Percentiles rank a stretch among this genome's conserved stretches.
Evolutionary conservation across 64 coral and sea anemone species (phyloP).

Genomic region (Actinia tenebrosa): DNA sequence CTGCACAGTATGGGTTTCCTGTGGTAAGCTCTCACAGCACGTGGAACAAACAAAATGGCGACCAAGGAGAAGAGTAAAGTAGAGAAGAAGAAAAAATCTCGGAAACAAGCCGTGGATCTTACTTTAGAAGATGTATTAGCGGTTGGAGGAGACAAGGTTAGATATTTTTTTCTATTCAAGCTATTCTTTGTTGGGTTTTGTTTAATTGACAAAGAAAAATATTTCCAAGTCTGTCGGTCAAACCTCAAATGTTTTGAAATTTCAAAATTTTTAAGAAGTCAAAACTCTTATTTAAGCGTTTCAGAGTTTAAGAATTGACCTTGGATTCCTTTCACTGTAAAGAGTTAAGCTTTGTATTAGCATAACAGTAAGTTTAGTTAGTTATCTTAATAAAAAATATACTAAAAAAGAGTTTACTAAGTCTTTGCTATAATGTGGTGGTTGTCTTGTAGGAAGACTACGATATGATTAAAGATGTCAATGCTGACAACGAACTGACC

Average conservation of each 20-base stretch:
- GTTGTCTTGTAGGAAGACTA: constrained; percentile 57
- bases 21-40: constrained; percentile 18
- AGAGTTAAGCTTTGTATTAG: no score
- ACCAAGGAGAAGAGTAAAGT: constrained; percentile 43
- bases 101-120: constrained; percentile 37
- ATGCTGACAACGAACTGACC: constrained; percentile 36
- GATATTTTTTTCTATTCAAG: background rate
- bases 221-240: background rate
- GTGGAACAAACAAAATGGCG: constrained; percentile 69
- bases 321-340: no score
- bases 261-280: background rate
- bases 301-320: no score
- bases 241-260: background rate
- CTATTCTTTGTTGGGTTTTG: background rate
- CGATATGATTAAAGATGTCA: constrained; percentile 81
- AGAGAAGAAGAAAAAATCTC: constrained; percentile 60
- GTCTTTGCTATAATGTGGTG: no score
- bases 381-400: no score
- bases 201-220: background rate
- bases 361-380: no score
- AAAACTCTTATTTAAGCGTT: no score
- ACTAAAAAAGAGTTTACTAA: no score
- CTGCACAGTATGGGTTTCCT: background rate
- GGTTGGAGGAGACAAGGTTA: constrained; percentile 79
- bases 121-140: constrained; percentile 67